Conservation (phyloP, 2,113 vertebrate species). For the Brevimyrus niger region DNA sequence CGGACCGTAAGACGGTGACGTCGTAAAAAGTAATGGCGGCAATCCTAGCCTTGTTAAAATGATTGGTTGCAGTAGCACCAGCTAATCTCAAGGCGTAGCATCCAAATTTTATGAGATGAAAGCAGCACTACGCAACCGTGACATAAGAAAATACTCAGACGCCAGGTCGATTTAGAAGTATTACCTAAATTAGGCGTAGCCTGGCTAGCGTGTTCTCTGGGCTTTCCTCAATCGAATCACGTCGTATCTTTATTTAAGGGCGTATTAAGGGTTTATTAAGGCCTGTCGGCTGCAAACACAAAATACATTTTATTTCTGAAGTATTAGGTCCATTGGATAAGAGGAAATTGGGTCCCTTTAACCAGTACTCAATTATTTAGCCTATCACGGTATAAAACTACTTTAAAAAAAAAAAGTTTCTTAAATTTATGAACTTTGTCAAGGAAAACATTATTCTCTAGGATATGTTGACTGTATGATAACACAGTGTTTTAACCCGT, state of each 20-base stretch:
- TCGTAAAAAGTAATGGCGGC: not conserved
- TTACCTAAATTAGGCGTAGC: not conserved
- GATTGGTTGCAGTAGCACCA: not conserved
- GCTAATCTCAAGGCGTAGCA: not conserved
- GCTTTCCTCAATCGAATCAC: not conserved
- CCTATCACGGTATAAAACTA: not conserved
- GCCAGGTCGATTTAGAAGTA: not conserved
- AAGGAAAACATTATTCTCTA: not conserved
- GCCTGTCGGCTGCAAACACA: not conserved
- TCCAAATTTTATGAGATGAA: not conserved
- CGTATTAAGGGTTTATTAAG: not conserved
- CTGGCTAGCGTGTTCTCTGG: not conserved
- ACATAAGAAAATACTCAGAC: not conserved
- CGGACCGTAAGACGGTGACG: not conserved
- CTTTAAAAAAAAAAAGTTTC: not conserved
- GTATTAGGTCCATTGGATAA: not conserved
- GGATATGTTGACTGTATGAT: not conserved
- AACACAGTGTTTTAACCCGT: not conserved
- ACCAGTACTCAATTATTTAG: not conserved
- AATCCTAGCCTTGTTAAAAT: not conserved
- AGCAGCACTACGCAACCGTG: not conserved
- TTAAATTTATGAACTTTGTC: not conserved
- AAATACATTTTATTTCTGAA: not conserved
- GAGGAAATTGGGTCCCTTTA: not conserved
- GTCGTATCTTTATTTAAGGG: not conserved